Conservation (phyloP, 2,888 invertebrate species). For the Pristionchus exspectatus region DNA sequence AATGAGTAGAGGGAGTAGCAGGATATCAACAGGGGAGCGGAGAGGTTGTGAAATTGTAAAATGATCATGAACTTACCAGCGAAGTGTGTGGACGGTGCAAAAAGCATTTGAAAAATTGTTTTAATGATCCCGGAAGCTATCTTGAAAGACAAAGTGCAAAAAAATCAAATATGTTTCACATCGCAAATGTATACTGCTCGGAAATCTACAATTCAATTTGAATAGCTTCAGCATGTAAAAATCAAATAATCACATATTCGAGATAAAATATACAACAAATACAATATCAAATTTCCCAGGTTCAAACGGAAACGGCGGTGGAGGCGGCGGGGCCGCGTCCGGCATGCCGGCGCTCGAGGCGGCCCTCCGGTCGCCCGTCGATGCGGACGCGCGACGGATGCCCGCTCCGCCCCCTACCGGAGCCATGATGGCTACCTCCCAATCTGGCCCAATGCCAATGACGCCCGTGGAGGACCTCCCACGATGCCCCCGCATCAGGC, state of each 20-base stretch:
- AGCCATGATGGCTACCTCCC: background rate
- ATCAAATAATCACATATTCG: too few relatives aligned
- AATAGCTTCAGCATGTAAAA: too few relatives aligned
- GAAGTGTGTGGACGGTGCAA: background rate
- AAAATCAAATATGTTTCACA: too few relatives aligned
- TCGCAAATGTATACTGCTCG: too few relatives aligned
- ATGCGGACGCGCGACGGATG: background rate
- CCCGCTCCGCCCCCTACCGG: background rate
- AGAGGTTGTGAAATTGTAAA: background rate
- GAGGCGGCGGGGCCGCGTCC: background rate
- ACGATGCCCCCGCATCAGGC: background rate
- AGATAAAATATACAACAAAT: too few relatives aligned
- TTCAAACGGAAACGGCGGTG: background rate
- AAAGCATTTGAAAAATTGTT: background rate
- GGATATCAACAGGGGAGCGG: background rate
- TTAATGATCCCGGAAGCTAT: too few relatives aligned
- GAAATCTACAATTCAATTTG: too few relatives aligned
- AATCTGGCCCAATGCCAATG: background rate
- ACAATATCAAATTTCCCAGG: background rate
- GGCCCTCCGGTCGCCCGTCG: constrained; percentile 8
- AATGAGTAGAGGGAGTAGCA: background rate
- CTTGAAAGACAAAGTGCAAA: too few relatives aligned
- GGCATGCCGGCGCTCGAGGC: constrained; percentile 37
- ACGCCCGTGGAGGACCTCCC: background rate
- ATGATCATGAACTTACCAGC: background rate